Conservation (phyloP, 2,797 vertebrate genomes). For the Spatula versicolor region DNA sequence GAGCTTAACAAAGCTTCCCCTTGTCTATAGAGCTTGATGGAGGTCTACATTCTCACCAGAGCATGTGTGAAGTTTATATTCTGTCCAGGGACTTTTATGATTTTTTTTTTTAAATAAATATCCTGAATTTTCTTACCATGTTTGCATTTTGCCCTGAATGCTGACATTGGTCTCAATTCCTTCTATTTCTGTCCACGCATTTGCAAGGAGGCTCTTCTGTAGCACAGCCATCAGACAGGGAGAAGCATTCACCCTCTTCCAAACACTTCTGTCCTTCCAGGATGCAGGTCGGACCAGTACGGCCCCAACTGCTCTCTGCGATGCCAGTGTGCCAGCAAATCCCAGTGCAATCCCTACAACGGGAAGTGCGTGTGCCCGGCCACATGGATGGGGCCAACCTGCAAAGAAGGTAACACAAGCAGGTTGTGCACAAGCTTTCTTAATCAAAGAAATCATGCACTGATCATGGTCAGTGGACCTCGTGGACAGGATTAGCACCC, state of each 20-base stretch:
- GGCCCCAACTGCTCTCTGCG: constrained; percentile 82
- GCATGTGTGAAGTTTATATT: background rate
- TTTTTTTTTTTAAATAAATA: background rate
- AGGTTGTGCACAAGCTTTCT: background rate
- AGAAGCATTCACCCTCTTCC: background rate
- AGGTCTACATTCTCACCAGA: background rate
- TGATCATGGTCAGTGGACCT: fast-evolving
- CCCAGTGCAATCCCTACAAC: constrained; percentile 77
- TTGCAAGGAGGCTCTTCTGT: background rate
- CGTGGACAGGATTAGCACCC: background rate
- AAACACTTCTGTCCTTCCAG: constrained; percentile 64
- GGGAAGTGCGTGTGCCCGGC: constrained; percentile 82
- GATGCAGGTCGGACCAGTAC: constrained; percentile 77
- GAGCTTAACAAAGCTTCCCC: background rate
- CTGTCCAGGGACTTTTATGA: background rate
- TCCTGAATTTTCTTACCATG: background rate
- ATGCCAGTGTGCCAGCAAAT: constrained; percentile 80
- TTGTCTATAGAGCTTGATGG: background rate
- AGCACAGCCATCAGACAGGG: background rate
- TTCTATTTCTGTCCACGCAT: no score
- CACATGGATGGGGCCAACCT: constrained; percentile 83
- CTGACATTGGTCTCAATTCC: background rate
- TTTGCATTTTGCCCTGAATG: background rate
- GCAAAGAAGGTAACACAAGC: constrained; percentile 80
- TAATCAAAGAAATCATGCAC: fast-evolving